Evolutionary conservation across 2,888 invertebrate genomes (phyloP), one percentile per base, ranked within the genome.

Genomic region (Tolmerus cingulatus): DNA sequence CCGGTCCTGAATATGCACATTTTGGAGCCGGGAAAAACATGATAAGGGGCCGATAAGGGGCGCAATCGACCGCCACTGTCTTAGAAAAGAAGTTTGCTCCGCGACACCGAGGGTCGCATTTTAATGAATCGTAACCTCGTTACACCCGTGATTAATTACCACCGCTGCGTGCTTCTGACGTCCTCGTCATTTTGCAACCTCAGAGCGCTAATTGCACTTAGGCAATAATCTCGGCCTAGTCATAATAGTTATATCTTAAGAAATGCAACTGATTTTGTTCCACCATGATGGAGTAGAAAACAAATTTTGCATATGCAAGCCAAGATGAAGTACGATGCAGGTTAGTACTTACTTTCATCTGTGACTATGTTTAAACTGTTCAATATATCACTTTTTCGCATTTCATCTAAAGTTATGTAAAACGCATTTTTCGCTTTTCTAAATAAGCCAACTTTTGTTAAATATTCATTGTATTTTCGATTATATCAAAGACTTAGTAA

Each of bases 1-100:
- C 57, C 57, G 82, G 46, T 82, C 82, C 82, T 82, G 82, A 82
- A 82, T 82, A 82, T 82, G 82, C 82, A 82, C 82, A 82, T 82
- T 82, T 82, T 37, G 66, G 57, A 23, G 27, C 27, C 66, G 37
- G 57, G 5, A 19, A 51, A 82, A 82, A 82, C 57, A 82, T 82
- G 82, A 82, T 82, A 57, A 82, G 82, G 40, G 57, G 37, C 55
- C 55, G 82, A 82, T 82, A 82, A 82, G 82, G 37, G 23, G 9
- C 66, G n/a, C 34, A 37, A 66, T 66, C 82, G 66, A 40, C 57
- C 34, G 37, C 34, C n/a, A 40, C n/a, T n/a, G 57, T 57, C 82
- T n/a, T 82, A 82, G 57, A 57, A 57, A 37, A 57, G 37, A 19
- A 66, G 82, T 57, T 34, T 57, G 34, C 34, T 82, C 30, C 19